Evolutionary conservation across 2,797 vertebrate species (phyloP).

Genomic region (Dendrocincla tyrannina): DNA sequence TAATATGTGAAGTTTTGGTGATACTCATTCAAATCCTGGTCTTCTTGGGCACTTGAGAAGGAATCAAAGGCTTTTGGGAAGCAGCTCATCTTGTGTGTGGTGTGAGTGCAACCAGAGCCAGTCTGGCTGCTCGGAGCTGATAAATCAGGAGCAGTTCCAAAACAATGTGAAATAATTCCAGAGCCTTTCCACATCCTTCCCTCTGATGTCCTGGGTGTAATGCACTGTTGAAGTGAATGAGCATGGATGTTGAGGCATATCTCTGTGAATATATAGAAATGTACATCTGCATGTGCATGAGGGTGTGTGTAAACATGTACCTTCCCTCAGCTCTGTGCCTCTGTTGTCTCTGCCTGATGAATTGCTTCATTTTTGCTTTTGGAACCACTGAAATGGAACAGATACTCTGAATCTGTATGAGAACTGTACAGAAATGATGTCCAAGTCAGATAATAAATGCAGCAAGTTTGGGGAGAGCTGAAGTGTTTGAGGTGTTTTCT

Average conservation of each 20-base stretch:
- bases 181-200: neutral
- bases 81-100: neutral
- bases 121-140: neutral
- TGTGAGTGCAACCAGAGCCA: neutral
- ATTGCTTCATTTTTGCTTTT: neutral
- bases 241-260: neutral
- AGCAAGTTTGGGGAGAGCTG: neutral
- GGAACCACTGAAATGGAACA: neutral
- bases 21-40: neutral
- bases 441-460: neutral
- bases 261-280: neutral
- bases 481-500: conserved; percentile 15
- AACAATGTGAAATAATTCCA: neutral
- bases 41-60: neutral
- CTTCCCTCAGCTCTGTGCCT: neutral
- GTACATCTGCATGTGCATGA: neutral
- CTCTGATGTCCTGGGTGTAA: neutral
- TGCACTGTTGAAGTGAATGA: neutral
- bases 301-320: neutral
- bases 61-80: neutral
- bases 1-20: neutral
- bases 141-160: neutral
- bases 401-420: neutral
- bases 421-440: neutral
- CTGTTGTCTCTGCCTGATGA: neutral